A percentile compares a stretch with the other conserved stretches of the same genome.
These are phyloP conservation scores for Pyralis farinalis DNA, from an alignment of 2,888 invertebrate genomes.

Conservation along the genomic window DNA sequence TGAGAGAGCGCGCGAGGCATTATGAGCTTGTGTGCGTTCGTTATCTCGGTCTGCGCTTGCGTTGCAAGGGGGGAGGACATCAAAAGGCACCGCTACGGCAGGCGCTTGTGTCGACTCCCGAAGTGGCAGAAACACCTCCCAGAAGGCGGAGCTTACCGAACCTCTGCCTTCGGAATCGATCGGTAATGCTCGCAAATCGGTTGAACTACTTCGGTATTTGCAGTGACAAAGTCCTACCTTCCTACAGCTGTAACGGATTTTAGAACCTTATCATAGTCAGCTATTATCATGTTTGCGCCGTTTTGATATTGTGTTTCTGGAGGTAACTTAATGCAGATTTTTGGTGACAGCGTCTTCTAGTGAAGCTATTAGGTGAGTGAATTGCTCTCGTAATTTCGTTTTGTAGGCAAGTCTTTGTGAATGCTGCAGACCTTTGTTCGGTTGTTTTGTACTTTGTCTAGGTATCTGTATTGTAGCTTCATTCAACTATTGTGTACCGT, in stretches of 20 bases:
- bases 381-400: conserved; percentile 76
- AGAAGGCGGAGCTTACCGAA: conserved; percentile 69
- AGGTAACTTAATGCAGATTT: conserved; percentile 61
- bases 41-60: conserved; percentile 62
- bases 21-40: conserved; percentile 76
- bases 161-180: conserved; percentile 74
- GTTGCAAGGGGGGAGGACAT: conserved; percentile 50
- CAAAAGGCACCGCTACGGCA: conserved; percentile 66
- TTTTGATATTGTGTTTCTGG: conserved; percentile 38
- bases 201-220: conserved; percentile 33
- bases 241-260: conserved; percentile 1
- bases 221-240: conserved; percentile 41
- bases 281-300: conserved; percentile 25
- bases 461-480: conserved; percentile 41
- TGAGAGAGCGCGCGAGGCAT: conserved; percentile 72
- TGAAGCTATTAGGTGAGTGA: conserved; percentile 68
- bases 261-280: conserved; percentile 46
- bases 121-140: conserved; percentile 70
- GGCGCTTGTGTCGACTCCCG: conserved; percentile 75
- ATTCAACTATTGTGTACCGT: conserved; percentile 35
- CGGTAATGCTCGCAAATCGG: conserved; percentile 59
- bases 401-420: conserved; percentile 71
- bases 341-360: conserved; percentile 63
- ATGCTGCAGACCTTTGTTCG: conserved; percentile 49
- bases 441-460: conserved; percentile 57